Conservation (phyloP, 2,797 vertebrate species). For the Remorina albescens region DNA sequence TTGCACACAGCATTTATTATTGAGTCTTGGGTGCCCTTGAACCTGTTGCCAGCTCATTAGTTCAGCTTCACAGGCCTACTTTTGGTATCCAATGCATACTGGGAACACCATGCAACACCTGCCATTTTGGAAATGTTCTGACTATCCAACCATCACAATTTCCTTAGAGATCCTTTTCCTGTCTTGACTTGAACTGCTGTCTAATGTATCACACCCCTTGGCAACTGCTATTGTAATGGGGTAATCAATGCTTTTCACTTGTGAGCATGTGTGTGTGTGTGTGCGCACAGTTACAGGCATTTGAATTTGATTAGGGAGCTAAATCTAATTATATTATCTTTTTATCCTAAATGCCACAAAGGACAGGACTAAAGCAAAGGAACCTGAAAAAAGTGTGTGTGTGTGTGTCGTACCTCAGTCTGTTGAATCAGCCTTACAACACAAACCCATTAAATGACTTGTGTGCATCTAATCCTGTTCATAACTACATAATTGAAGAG, state of each 20-base stretch:
- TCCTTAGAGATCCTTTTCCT: too few relatives aligned
- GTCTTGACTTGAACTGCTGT: not conserved
- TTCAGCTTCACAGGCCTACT: too few relatives aligned
- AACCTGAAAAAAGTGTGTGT: not conserved
- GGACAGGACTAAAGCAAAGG: slow-evolving; percentile 8
- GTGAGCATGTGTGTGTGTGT: slow-evolving; percentile 5
- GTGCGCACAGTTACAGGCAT: slow-evolving; percentile 17
- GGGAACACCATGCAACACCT: too few relatives aligned
- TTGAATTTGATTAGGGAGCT: slow-evolving; percentile 39
- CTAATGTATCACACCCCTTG: not conserved
- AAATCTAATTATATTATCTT: slow-evolving; percentile 18
- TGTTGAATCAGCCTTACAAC: slow-evolving; percentile 43
- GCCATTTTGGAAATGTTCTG: too few relatives aligned
- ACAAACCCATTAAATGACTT: slow-evolving; percentile 31
- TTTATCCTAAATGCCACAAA: slow-evolving; percentile 27
- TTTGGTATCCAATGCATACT: too few relatives aligned
- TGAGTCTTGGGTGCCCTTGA: too few relatives aligned
- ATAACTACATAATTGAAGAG: slow-evolving; percentile 74
- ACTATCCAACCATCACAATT: not conserved
- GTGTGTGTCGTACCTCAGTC: slow-evolving; percentile 7
- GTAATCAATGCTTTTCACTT: not conserved
- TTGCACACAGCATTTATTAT: too few relatives aligned
- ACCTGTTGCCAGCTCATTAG: too few relatives aligned
- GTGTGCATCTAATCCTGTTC: slow-evolving; percentile 56
- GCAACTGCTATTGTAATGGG: not conserved